A percentile compares a stretch with the other conserved stretches of the same genome.
phyloP scores from a whole-genome alignment of 2,888 invertebrate species.

The Epistrophe eligans region DNA sequence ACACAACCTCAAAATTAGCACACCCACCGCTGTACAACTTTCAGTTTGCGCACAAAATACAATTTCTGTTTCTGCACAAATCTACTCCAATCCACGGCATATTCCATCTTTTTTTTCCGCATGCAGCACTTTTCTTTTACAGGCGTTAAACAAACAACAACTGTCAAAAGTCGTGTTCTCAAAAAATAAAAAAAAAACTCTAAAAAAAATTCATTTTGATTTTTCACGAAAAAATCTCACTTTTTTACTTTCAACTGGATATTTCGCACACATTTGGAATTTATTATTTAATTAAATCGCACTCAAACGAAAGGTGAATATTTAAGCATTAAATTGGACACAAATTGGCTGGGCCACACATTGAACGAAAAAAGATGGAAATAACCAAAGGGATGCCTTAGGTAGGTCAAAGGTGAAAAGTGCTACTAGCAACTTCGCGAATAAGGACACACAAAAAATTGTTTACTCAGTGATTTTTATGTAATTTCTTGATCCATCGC shows the following conservation, averaged over 20 bases:
- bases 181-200: conserved; percentile 74
- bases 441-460: conserved; percentile 68
- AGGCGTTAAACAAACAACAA: conserved; percentile 79
- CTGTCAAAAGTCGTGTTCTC: conserved; percentile 78
- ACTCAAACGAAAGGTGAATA: conserved; percentile 73
- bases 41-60: conserved; percentile 6
- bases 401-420: conserved; percentile 83
- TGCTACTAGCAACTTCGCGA: conserved; percentile 60
- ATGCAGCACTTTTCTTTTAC: conserved; percentile 72
- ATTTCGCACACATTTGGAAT: conserved; percentile 72
- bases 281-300: conserved; percentile 65
- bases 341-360: conserved; percentile 43
- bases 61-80: conserved; percentile 52
- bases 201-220: conserved; percentile 74
- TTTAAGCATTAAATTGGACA: conserved; percentile 60
- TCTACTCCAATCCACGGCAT: conserved; percentile 57
- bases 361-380: conserved; percentile 62
- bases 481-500: conserved; percentile 44
- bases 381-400: conserved; percentile 80
- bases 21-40: conserved; percentile 44
- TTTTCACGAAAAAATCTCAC: conserved; percentile 74
- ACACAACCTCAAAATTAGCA: neutral
- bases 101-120: conserved; percentile 58
- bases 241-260: conserved; percentile 74
- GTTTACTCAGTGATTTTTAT: conserved; percentile 71